Evolutionary conservation across 2,113 vertebrate genomes (phyloP), one percentile per base, ranked within the genome.

Genomic region (Takifugu flavidus): DNA sequence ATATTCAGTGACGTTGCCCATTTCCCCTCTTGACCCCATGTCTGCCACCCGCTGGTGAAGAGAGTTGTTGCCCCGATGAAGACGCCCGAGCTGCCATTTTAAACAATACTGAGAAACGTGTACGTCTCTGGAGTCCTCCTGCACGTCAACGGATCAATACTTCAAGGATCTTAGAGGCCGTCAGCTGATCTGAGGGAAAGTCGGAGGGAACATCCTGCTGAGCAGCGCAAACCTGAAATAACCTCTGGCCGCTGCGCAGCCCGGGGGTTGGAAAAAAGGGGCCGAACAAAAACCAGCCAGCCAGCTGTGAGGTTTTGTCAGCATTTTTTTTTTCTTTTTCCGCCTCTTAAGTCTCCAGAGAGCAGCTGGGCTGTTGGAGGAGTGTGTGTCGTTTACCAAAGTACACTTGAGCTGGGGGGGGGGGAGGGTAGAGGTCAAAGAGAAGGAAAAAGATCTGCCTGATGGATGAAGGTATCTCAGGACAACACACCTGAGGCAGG

Each of bases 241-340:
- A 65, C 64, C 60, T 63, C 20, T 29, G 62, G 0, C 67, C 68
- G 28, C 58, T 54, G 62, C 64, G 5, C 7, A 27, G 78, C 42
- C 51, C 46, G 52, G 13, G 63, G 44, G 4, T 1, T 15, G 4
- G 13, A 5, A 56, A 4, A 4, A 5, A 39, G 15, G 49, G 31
- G 43, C 11, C 26, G 27, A 28, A 2, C 55, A 49, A n/a, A 49
- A 34, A 31, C 12, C 39, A 55, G 69, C 31, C 67, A 56, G 59
- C 65, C 85, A 87, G 81, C 83, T 87, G 85, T 82, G 77, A 59
- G 60, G 65, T 77, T 79, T 13, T 50, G 72, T 87, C 81, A 80
- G 62, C 0, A 47, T 51, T 43, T 70, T 58, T 49, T 52, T 49
- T 29, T 25, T 14, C 25, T 43, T 44, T 11, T 52, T 53, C 51